A percentile compares a stretch with the other conserved stretches of the same genome.
These are phyloP conservation scores for Rhineura floridana DNA, from an alignment of 2,113 vertebrate genomes.

Conservation along the genomic window DNA sequence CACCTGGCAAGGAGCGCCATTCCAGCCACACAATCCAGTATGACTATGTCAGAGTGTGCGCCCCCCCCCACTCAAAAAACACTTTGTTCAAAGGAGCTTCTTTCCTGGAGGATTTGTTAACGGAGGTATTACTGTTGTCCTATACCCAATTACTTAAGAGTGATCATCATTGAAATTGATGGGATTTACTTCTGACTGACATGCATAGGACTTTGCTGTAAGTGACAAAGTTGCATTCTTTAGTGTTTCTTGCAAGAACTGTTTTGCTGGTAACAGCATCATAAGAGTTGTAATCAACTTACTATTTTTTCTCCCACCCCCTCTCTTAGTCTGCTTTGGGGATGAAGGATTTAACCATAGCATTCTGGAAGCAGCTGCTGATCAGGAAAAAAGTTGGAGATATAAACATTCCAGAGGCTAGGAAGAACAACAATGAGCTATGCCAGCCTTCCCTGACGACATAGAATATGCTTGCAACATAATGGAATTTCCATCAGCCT, in stretches of 20 bases:
- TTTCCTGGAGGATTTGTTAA: too few species aligned
- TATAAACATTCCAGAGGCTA: conserved; percentile 59
- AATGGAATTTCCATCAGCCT: conserved; percentile 67
- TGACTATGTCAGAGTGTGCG: too few species aligned
- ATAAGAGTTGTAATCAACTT: conserved; percentile 48
- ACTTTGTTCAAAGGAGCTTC: too few species aligned
- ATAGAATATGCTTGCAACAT: conserved; percentile 58
- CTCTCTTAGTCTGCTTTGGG: conserved; percentile 82
- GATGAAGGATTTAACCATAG: conserved; percentile 71
- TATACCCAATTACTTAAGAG: too few species aligned
- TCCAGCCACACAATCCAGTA: too few species aligned
- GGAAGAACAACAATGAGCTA: conserved; percentile 29
- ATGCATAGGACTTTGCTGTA: background rate
- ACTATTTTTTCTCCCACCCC: background rate
- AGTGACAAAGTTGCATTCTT: background rate
- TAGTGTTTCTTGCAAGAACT: background rate
- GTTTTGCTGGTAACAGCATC: background rate
- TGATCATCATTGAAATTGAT: too few species aligned
- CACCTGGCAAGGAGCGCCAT: too few species aligned
- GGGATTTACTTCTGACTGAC: too few species aligned
- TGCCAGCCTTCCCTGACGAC: conserved; percentile 47
- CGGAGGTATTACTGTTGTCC: too few species aligned
- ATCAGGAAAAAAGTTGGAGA: conserved; percentile 64
- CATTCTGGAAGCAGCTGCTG: conserved; percentile 59
- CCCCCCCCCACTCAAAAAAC: too few species aligned